These are phyloP conservation scores for Corynorhinus townsendii DNA, from an alignment of 2,113 vertebrate genomes.

Conservation along the genomic window DNA sequence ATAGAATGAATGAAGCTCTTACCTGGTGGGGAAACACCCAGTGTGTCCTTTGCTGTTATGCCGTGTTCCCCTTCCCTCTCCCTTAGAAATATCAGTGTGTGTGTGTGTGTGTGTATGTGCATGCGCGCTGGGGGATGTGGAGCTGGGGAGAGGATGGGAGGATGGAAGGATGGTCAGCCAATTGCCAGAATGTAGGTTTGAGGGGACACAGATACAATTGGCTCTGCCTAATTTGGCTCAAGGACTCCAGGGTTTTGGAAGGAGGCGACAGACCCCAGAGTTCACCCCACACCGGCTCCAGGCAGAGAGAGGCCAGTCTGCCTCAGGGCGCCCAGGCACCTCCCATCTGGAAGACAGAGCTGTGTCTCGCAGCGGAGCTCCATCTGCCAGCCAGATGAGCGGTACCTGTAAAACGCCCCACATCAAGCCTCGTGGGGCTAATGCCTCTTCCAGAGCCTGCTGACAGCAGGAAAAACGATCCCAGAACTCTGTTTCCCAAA, in stretches of 20 bases:
- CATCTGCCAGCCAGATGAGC: conserved; percentile 81
- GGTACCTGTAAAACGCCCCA: conserved; percentile 64
- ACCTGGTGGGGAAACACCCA: not conserved
- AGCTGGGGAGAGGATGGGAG: not conserved
- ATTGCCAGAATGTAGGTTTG: not conserved
- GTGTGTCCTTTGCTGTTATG: not conserved
- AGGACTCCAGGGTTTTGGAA: not conserved
- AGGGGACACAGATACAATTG: not conserved
- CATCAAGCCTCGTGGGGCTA: conserved; percentile 11
- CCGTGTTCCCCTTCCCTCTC: not conserved
- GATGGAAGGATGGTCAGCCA: not conserved
- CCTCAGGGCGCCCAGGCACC: not conserved
- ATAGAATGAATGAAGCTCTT: not conserved
- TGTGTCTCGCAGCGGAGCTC: not conserved
- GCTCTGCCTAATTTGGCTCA: not conserved
- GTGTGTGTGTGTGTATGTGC: not conserved
- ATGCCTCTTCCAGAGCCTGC: conserved; percentile 48
- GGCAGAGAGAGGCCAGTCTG: not conserved
- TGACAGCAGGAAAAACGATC: conserved; percentile 56
- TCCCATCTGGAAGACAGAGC: conserved; percentile 79
- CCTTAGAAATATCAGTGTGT: not conserved
- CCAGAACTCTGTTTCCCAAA: conserved; percentile 5
- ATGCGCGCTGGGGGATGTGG: not conserved
- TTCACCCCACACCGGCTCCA: not conserved
- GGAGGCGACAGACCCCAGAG: not conserved